Conservation (phyloP, 2,113 vertebrate species). For the Mesitornis unicolor region DNA sequence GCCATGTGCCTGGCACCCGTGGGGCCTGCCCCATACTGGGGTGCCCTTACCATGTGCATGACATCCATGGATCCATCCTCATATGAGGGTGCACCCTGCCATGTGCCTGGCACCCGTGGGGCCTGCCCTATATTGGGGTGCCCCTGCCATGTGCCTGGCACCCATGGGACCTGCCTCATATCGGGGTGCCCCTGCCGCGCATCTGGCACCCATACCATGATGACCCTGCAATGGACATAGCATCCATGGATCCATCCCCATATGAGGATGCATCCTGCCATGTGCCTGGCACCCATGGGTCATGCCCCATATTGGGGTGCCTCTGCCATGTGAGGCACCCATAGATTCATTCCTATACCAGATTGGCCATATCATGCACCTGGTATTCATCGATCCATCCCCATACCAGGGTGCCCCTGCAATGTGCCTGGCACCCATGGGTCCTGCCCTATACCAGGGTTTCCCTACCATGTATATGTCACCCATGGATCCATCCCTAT, state of each 20-base stretch:
- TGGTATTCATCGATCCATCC: background rate
- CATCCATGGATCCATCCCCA: fast-evolving
- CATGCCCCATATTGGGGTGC: fast-evolving
- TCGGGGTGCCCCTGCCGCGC: background rate
- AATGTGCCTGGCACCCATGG: no score
- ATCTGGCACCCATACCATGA: background rate
- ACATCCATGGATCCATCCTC: fast-evolving
- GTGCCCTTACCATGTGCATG: background rate
- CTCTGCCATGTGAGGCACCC: background rate
- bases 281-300: fast-evolving
- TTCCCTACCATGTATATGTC: no score
- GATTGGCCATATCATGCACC: no score
- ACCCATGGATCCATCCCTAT: no score
- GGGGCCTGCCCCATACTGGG: fast-evolving
- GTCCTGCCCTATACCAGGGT: no score
- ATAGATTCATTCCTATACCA: no score
- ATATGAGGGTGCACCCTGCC: fast-evolving
- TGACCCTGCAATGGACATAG: background rate
- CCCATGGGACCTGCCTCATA: no score
- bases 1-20: fast-evolving
- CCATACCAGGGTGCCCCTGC: background rate
- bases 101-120: fast-evolving
- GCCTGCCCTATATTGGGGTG: no score
- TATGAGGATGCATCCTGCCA: fast-evolving
- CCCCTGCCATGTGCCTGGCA: background rate